Evolutionary conservation across 1,140 invertebrate species (phyloP).

Genomic region (Trichonephila clavata): DNA sequence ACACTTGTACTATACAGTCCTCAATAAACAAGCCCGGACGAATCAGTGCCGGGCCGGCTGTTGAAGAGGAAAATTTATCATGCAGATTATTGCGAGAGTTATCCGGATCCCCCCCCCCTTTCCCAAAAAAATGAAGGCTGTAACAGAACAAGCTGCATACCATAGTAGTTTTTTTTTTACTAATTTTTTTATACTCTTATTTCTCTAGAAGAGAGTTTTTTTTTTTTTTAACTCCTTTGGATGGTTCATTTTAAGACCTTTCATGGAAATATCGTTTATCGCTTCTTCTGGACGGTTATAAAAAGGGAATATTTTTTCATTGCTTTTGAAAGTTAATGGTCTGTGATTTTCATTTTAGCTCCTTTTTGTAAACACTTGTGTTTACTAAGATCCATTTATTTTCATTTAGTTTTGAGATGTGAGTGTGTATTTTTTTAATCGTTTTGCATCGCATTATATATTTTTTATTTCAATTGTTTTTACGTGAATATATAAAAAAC

Average conservation of each 20-base stretch:
- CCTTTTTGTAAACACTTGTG: not conserved
- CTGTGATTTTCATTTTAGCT: not conserved
- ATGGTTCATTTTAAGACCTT: conserved; percentile 28
- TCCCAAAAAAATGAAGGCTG: not conserved
- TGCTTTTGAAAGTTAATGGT: conserved; percentile 9
- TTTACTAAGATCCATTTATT: not conserved
- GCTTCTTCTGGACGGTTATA: conserved; percentile 2
- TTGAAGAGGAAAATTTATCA: conserved; percentile 67
- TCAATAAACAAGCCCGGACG: conserved; percentile 66
- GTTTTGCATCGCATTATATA: no score
- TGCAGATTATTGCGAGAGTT: conserved; percentile 61
- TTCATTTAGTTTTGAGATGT: no score
- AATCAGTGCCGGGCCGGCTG: conserved; percentile 66
- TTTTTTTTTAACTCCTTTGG: not conserved
- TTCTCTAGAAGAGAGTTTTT: not conserved
- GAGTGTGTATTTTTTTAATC: no score
- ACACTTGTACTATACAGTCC: conserved; percentile 67
- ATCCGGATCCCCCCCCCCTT: not conserved
- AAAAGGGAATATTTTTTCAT: conserved; percentile 23
- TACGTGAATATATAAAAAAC: no score
- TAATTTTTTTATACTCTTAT: not conserved
- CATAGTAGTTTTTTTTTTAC: not conserved
- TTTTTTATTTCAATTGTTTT: no score
- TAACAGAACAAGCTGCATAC: not conserved
- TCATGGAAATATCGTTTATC: not conserved